These are phyloP conservation scores for Metridium senile DNA, from an alignment of 92 coral and sea anemone species.

Conservation along the genomic window DNA sequence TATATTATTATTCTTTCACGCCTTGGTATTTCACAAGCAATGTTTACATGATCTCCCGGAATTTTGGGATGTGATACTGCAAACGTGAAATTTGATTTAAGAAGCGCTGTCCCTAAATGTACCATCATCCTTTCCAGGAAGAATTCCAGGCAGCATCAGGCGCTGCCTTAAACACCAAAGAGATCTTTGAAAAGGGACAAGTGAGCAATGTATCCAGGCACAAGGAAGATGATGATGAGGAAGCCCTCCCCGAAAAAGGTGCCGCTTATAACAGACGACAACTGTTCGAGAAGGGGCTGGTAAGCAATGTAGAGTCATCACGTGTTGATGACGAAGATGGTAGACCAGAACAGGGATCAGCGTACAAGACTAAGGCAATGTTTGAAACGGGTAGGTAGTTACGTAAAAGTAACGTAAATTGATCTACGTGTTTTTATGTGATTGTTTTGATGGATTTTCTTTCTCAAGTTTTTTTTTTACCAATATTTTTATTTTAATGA, in stretches of 20 bases:
- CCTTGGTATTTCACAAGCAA: too few relatives aligned
- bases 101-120: too few relatives aligned
- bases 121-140: too few relatives aligned
- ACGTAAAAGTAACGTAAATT: background rate
- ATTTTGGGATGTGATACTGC: too few relatives aligned
- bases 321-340: slow-evolving; percentile 37
- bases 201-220: slow-evolving; percentile 41
- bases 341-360: slow-evolving; percentile 60
- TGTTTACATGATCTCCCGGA: too few relatives aligned
- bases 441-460: too few relatives aligned
- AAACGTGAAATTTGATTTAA: too few relatives aligned
- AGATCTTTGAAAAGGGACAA: slow-evolving; percentile 64
- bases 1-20: too few relatives aligned
- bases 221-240: slow-evolving; percentile 35
- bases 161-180: slow-evolving; percentile 30
- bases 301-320: slow-evolving; percentile 46
- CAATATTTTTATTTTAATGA: too few relatives aligned
- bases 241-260: slow-evolving; percentile 37
- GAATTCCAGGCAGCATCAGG: slow-evolving; percentile 31
- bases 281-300: slow-evolving; percentile 51
- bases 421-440: background rate
- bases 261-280: slow-evolving; percentile 37
- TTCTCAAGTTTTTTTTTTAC: too few relatives aligned
- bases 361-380: slow-evolving; percentile 69
- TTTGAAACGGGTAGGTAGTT: slow-evolving; percentile 41